Base-by-base conservation (phyloP, 1,140 invertebrate species). In the Polyergus mexicanus region DNA sequence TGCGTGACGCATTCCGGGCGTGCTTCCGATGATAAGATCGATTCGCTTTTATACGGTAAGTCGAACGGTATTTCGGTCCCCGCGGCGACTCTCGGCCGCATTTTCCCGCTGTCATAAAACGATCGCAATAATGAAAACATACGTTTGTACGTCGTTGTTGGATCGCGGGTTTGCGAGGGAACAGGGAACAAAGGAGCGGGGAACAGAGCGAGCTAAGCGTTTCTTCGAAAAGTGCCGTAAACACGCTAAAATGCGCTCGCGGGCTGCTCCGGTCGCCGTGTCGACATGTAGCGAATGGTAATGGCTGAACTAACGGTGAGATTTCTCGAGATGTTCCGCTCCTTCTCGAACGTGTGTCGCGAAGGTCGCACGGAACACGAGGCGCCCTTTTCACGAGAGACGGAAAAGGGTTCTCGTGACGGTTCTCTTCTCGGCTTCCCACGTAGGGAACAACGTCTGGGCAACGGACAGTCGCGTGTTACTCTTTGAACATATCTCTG, bases 201-300 rank as follows among this genome's bases (percentile, higher is more conserved):
- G 22, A 58, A 84, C 47, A 41, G 71, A 66, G 38, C 44, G 78
- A 56, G 60, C 71, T 89, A 90, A 90, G 66, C 87, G 86, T 89
- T 90, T 90, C 89, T 78, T 76, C 89, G 89, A 88, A 90, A 90
- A 90, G 86, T 90, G 86, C 84, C 86, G 86, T 90, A 90, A 90
- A 90, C 86, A 90, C 86, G 89, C 74, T 88, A 86, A 90, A 90
- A 90, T 90, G 86, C 88, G 74, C 58, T 86, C 81, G 68, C 81
- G 83, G 47, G 85, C 81, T 88, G 69, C 66, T 89, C 68, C 68
- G 69, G 72, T 89, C 68, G 86, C 62, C 25, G 1, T 44, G 76
- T 32, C 88, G 89, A 90, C 89, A 90, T 90, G 89, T 69, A 90
- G 89, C 86, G 86, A 90, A 90, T 90, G 89, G 86, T 90, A 90